Evolutionary conservation across 1,140 invertebrate genomes (phyloP), one percentile per base, ranked within the genome.

Genomic region (Drosophila hydei): DNA sequence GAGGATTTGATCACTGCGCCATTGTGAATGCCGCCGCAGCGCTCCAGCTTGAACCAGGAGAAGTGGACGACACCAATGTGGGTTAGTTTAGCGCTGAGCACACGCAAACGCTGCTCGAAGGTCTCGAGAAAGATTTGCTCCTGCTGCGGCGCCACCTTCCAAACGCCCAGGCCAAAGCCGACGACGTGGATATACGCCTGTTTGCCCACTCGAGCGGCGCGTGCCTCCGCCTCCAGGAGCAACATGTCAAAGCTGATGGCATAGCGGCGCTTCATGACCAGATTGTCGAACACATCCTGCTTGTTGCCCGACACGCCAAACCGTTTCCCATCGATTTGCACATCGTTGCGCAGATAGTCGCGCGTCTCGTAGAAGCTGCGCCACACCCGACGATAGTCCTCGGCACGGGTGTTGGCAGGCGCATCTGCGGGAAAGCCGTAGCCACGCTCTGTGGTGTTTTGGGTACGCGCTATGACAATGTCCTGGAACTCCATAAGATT

Each of bases 401-500:
- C 55, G 14, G 55, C 40, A 4, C 43, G 59, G 2, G 62, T 78
- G 1, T 18, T 3, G 2, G 61, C 45, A 2, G 71, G 19, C 3
- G 45, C 59, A 19, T 56, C 56, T 5, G 62, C 11, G 0, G 18
- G 8, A 45, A 64, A 30, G 0, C 90, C 90, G 60, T 92, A 94
- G 73, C 94, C 94, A 25, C 92, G 91, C 9, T 91, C 81, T 4
- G 72, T 51, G 11, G 90, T 93, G 67, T 94, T 94, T 71, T 94
- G 94, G 1, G 79, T 48, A 30, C 90, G 80, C 0, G 92, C 92
- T 5, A 94, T 77, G 0, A 94, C 63, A 47, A 94, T 93, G 59
- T 94, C 94, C 65, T 94, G 93, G 70, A 92, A 94, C 63, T 94
- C 94, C 94, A 94, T 94, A 0, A 92, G 74, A 25, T 92, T 83